These are phyloP conservation scores for Solenopsis invicta DNA, from an alignment of 1,140 invertebrate genomes.

Conservation along the genomic window DNA sequence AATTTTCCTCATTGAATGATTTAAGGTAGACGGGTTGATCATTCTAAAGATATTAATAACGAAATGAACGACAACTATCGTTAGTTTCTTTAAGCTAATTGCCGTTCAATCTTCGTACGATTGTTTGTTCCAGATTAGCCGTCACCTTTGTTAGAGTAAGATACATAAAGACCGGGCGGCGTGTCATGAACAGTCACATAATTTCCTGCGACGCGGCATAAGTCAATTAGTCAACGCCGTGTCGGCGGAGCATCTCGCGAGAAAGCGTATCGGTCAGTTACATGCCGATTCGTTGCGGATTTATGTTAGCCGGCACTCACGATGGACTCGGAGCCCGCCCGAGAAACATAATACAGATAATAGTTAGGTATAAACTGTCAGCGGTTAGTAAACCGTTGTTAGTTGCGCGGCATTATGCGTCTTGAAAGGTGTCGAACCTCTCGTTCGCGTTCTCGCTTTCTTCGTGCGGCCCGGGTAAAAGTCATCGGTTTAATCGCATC, in stretches of 20 bases:
- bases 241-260: constrained; percentile 28
- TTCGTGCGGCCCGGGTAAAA: constrained; percentile 14
- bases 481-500: constrained; percentile 56
- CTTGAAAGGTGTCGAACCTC: constrained; percentile 46
- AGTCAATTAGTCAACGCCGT: constrained; percentile 59
- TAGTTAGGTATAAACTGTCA: constrained; percentile 59
- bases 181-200: constrained; percentile 49
- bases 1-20: not conserved
- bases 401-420: constrained; percentile 35
- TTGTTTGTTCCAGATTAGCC: constrained; percentile 34
- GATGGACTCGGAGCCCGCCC: constrained; percentile 31
- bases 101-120: constrained; percentile 36
- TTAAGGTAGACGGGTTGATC: not conserved
- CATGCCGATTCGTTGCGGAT: constrained; percentile 37
- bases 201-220: constrained; percentile 45
- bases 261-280: constrained; percentile 47
- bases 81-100: constrained; percentile 3
- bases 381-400: constrained; percentile 64
- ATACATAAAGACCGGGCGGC: not conserved
- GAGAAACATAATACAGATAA: constrained; percentile 55
- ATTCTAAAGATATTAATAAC: not conserved
- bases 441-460: constrained; percentile 3
- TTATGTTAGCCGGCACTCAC: constrained; percentile 56
- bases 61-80: not conserved
- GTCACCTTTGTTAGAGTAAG: not conserved